Evolutionary conservation across 2,888 invertebrate genomes (phyloP), one percentile per base, ranked within the genome.

Genomic region (Artemia sp.): DNA sequence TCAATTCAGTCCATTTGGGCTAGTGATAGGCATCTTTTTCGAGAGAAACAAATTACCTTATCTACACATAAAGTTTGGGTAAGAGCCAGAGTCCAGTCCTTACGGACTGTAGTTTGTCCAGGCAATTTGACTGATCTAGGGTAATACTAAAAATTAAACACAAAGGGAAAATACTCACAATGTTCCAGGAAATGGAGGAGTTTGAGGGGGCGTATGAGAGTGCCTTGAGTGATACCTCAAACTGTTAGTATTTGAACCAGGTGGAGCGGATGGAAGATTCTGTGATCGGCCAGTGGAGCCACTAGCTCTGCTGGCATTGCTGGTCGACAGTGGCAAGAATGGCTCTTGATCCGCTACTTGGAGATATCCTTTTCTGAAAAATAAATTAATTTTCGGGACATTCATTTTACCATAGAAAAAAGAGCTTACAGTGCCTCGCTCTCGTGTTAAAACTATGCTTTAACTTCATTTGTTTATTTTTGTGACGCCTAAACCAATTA

Each of bases 331-430:
- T 68, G 88, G 86, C 75, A 89, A 81, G 81, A 87, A 88, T 72
- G 88, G 87, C 73, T 88, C 90, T 72, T 89, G 88, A 78, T 91
- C 91, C 78, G 90, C 91, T 74, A 87, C 87, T 78, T 89, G 89
- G 72, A 86, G 85, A 70, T 74, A 74, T 53, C 73, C 73, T 70
- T 74, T 74, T 70, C 74, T 74, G 68, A 19, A 68, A 53, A 53
- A 19, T 11, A 12, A 70, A 69, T 19, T 58, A 58, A 38, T 38
- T 38, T 38, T 38, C 19, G 38, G 3, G 5, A 38, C 4, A 38
- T 38, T 38, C 38, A 38, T 38, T 3, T 38, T 38, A 38, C 38
- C 38, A 38, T 38, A 38, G 5, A 38, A 38, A 38, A 38, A 38
- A 38, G 6, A 38, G 38, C 6, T 38, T 38, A 6, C 38, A 38